Conservation (phyloP, 2,797 vertebrate genomes). For the Gymnothorax javanicus region DNA sequence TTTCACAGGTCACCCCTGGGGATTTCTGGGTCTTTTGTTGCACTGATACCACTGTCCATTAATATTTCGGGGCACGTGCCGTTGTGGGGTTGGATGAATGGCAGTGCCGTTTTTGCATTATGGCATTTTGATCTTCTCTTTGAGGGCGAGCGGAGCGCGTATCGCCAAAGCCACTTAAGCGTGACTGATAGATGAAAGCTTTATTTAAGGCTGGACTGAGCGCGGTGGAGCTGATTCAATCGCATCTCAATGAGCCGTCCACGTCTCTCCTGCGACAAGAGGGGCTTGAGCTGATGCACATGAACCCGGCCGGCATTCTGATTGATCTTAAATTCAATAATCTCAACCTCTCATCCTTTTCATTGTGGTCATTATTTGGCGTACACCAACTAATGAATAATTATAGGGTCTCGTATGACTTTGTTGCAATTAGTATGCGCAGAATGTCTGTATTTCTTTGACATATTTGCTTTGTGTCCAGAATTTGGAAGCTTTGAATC, state of each 20-base stretch:
- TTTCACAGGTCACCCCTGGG: neutral
- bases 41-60: conserved; percentile 64
- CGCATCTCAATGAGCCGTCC: conserved; percentile 27
- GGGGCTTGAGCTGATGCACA: neutral
- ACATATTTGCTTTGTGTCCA: neutral
- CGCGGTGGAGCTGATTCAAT: conserved; percentile 38
- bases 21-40: conserved; percentile 39
- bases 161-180: conserved; percentile 45
- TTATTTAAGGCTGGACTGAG: conserved; percentile 31
- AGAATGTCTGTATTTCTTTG: neutral
- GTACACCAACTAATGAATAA: too few relatives aligned
- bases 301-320: neutral
- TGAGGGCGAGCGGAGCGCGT: conserved; percentile 14
- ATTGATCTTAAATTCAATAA: neutral
- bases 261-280: conserved; percentile 19
- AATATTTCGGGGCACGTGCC: conserved; percentile 44
- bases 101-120: conserved; percentile 35
- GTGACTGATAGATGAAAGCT: conserved; percentile 44
- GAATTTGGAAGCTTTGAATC: neutral
- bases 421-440: neutral
- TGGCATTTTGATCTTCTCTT: conserved; percentile 43
- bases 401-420: neutral
- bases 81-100: conserved; percentile 57
- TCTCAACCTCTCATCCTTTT: neutral
- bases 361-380: neutral